A percentile compares a stretch with the other conserved stretches of the same genome.
phyloP scores from a whole-genome alignment of 2,797 vertebrate genomes.

The Chaenodraco wilsoni region DNA sequence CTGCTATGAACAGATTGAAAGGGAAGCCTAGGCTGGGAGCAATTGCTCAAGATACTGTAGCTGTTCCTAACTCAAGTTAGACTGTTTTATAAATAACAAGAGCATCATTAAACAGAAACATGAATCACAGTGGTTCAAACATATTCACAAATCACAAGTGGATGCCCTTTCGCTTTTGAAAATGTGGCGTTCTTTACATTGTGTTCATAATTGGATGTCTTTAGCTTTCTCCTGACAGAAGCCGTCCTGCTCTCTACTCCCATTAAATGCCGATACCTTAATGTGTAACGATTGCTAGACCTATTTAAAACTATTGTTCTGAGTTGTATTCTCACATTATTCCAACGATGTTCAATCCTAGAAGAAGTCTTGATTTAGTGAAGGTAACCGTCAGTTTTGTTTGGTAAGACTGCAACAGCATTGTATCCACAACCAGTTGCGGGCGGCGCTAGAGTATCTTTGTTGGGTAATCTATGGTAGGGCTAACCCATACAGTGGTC shows the following conservation, averaged over 20 bases:
- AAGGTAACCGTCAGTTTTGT: too few relatives aligned
- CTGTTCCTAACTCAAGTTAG: neutral
- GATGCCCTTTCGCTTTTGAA: neutral
- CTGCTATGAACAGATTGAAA: too few relatives aligned
- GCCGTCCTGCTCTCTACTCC: neutral
- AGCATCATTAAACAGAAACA: neutral
- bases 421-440: too few relatives aligned
- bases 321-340: too few relatives aligned
- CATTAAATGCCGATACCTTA: constrained; percentile 31
- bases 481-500: too few relatives aligned
- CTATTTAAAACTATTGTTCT: too few relatives aligned
- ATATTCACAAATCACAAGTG: neutral
- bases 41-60: neutral
- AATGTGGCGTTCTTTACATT: neutral
- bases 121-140: neutral
- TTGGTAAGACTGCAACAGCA: too few relatives aligned
- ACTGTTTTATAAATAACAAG: neutral
- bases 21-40: neutral
- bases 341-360: too few relatives aligned
- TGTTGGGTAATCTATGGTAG: too few relatives aligned
- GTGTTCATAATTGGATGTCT: constrained; percentile 11
- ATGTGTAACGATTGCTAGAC: neutral
- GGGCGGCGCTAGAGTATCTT: too few relatives aligned
- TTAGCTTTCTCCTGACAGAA: constrained; percentile 7
- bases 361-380: too few relatives aligned